Evolutionary conservation across 2,113 vertebrate genomes (phyloP).

Genomic region (Sinocyclocheilus maitianheensis): DNA sequence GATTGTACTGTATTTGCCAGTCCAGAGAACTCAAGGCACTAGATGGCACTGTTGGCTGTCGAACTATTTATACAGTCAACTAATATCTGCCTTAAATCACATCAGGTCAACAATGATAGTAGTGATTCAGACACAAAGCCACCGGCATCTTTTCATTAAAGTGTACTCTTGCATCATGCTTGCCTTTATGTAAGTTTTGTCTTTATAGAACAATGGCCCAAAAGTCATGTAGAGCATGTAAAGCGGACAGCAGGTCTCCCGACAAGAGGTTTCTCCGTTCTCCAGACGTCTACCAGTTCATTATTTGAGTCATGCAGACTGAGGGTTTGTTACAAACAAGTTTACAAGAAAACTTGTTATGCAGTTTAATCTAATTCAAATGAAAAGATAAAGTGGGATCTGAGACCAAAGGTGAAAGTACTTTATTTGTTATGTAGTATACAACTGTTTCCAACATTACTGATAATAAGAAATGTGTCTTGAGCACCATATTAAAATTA

Average conservation of each 20-base stretch:
- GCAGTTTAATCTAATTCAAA: neutral
- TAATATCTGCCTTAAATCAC: neutral
- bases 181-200: constrained; percentile 35
- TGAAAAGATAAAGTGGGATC: neutral
- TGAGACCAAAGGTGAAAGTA: neutral
- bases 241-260: constrained; percentile 31
- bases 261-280: neutral
- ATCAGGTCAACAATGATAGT: neutral
- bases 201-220: constrained; percentile 17
- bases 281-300: neutral
- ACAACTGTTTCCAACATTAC: neutral
- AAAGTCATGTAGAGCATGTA: neutral
- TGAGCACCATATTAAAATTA: neutral
- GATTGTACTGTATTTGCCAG: neutral
- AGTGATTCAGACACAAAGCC: neutral
- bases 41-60: constrained; percentile 61
- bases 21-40: constrained; percentile 52
- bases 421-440: neutral
- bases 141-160: constrained; percentile 20
- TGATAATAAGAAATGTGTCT: neutral
- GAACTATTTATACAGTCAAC: neutral
- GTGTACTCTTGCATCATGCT: neutral
- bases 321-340: neutral
- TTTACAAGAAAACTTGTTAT: neutral
- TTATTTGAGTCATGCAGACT: constrained; percentile 7